Conservation (phyloP, 2,797 vertebrate species). For the Tinamus major region DNA sequence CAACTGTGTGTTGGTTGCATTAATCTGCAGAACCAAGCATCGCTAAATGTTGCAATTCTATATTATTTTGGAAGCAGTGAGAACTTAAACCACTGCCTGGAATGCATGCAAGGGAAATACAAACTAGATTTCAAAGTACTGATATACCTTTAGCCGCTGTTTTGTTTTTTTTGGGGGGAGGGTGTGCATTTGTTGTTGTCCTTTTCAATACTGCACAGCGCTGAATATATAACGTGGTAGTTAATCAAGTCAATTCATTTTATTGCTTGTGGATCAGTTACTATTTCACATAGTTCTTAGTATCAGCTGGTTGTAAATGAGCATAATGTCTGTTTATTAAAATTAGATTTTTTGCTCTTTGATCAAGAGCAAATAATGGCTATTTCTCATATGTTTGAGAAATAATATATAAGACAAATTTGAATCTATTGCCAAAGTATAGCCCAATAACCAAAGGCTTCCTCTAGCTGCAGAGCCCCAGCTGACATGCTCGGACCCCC, state of each 20-base stretch:
- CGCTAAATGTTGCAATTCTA: accelerated
- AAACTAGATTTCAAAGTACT: neutral
- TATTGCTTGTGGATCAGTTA: neutral
- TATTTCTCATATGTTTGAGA: too few relatives aligned
- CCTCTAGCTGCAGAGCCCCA: neutral
- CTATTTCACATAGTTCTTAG: neutral
- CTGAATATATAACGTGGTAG: neutral
- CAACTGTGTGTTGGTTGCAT: accelerated
- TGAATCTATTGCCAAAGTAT: neutral
- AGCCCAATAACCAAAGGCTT: neutral
- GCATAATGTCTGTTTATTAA: neutral
- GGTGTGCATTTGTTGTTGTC: neutral
- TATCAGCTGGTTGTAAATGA: neutral
- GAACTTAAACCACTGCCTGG: neutral
- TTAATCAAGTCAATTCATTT: neutral
- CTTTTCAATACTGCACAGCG: neutral
- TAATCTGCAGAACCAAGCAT: accelerated
- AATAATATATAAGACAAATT: neutral
- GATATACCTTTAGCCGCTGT: neutral
- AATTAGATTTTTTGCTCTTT: neutral
- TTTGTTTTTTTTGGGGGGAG: neutral
- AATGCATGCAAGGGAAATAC: accelerated
- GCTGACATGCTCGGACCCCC: neutral
- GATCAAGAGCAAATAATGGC: neutral
- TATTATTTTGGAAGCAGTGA: neutral